Evolutionary conservation across 2,888 invertebrate species (phyloP), one percentile per base, ranked within the genome.

Genomic region (Hybos culiciformis): DNA sequence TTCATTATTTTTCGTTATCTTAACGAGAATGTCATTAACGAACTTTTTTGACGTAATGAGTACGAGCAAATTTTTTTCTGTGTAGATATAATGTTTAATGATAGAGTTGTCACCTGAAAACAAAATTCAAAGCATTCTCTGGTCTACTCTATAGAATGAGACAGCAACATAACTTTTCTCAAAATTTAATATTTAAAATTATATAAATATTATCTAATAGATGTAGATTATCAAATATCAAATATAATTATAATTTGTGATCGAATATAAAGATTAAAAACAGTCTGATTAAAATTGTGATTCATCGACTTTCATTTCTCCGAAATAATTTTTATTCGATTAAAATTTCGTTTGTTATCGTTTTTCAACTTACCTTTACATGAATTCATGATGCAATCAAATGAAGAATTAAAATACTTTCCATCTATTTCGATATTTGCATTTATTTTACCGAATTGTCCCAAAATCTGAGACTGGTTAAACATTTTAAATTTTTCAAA

Each of bases 401-500:
- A 65, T 18, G 69, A 60, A 2, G 80, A 51, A 3, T 58, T 46
- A 45, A 72, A 69, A 39, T 56, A 51, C 47, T 62, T 62, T 1
- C 70, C 74, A 47, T 76, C 70, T 9, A 83, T 63, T 19, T 59
- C 60, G 1, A 73, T 70, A 2, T 60, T 66, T 5, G 79, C 80
- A 40, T 66, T 62, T 2, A 81, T 56, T 34, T 62, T 63, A 4
- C 82, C 82, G 70, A 77, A 77, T 63, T 84, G n/a, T 14, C 21
- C 36, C 19, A 12, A 21, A 21, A 21, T 20, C 11, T 36, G 14
- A 3, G 14, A 14, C 9, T 36, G 19, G 19, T 36, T 1, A 36
- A 36, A 36, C 77, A 67, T 70, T 65, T 78, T 67, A 11, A 83
- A 63, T 38, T 68, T 66, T 44, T 75, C 62, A 57, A 84, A 84